A percentile compares a stretch with the other conserved stretches of the same genome.
Conservation (phyloP, 2,888 invertebrate genomes). For the Sturmia bella region DNA sequence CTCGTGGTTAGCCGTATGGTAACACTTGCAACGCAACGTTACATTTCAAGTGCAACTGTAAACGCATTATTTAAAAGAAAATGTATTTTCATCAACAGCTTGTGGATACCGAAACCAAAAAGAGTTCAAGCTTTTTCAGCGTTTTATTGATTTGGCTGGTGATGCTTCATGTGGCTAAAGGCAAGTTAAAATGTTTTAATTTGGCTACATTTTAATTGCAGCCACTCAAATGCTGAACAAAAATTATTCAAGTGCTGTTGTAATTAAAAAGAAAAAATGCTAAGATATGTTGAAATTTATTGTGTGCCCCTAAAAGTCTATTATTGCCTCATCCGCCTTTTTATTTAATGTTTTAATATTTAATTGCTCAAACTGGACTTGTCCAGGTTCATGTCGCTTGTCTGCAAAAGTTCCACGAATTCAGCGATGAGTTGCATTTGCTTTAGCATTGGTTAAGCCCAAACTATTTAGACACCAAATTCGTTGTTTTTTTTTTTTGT, state of each 20-base stretch:
- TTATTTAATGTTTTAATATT: constrained; percentile 18
- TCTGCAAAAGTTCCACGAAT: constrained; percentile 41
- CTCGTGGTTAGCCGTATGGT: constrained; percentile 41
- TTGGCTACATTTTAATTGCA: constrained; percentile 7
- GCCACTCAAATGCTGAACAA: background rate
- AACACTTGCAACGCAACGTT: constrained; percentile 37
- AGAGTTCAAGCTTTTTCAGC: constrained; percentile 42
- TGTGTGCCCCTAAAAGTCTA: background rate
- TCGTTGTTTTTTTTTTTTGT: constrained; percentile 4
- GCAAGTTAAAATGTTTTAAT: constrained; percentile 55
- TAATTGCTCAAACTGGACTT: constrained; percentile 50
- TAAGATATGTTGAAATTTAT: background rate
- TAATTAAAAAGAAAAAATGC: constrained; percentile 5
- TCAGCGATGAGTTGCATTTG: constrained; percentile 39
- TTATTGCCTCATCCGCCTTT: constrained; percentile 38
- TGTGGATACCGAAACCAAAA: constrained; percentile 51
- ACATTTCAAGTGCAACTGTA: constrained; percentile 28
- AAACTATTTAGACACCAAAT: background rate
- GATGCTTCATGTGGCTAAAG: constrained; percentile 50
- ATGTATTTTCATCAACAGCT: constrained; percentile 57
- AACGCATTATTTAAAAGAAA: constrained; percentile 32
- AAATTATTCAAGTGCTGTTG: background rate
- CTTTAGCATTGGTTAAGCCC: background rate
- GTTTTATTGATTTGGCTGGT: constrained; percentile 52
- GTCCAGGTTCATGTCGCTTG: constrained; percentile 14